These are phyloP conservation scores for Rhinoraja longicauda DNA, from an alignment of 2,797 vertebrate genomes.

Conservation along the genomic window DNA sequence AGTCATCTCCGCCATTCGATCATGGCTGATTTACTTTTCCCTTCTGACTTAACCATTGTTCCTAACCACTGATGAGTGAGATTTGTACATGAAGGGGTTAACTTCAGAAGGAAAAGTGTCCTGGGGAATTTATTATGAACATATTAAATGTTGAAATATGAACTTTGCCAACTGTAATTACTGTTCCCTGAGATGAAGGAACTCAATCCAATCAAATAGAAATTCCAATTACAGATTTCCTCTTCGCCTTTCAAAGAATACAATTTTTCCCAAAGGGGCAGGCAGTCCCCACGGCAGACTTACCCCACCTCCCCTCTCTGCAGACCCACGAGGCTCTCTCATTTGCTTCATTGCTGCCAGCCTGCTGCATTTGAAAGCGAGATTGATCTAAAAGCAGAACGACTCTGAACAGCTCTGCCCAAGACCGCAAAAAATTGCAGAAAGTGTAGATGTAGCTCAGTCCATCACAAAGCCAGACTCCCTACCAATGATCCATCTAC, in stretches of 20 bases:
- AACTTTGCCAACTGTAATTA: constrained; percentile 21
- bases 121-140: background rate
- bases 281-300: background rate
- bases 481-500: too few relatives aligned
- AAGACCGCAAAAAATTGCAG: too few relatives aligned
- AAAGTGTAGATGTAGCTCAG: too few relatives aligned
- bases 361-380: too few relatives aligned
- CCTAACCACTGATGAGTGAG: background rate
- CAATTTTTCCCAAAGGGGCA: background rate
- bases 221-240: constrained; percentile 22
- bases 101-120: background rate
- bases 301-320: background rate
- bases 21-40: too few relatives aligned
- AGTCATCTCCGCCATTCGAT: too few relatives aligned
- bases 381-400: too few relatives aligned
- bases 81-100: background rate
- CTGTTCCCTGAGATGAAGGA: constrained; percentile 9
- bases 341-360: background rate
- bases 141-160: background rate
- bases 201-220: constrained; percentile 7
- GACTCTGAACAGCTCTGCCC: too few relatives aligned
- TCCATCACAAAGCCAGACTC: too few relatives aligned
- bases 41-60: too few relatives aligned
- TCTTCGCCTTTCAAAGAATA: constrained; percentile 1
- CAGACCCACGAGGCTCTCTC: background rate